phyloP scores from a whole-genome alignment of 2,888 invertebrate genomes.

The Drosophila formosana region DNA sequence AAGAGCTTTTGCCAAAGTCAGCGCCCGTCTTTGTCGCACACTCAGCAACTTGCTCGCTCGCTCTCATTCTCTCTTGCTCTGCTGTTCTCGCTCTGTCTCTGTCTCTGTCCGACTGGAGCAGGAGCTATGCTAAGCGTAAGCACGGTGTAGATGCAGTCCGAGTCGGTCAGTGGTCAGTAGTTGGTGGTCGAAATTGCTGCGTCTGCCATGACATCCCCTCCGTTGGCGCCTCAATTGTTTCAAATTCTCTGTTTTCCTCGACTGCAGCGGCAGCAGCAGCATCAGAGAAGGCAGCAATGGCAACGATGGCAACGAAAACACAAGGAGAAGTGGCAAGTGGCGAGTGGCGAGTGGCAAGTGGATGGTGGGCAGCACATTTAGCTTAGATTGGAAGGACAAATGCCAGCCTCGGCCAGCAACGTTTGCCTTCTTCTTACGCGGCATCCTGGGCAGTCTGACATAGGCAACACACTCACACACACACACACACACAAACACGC shows the following conservation, averaged over 20 bases:
- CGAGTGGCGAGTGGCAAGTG: conserved; percentile 17
- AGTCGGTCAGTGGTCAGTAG: conserved; percentile 76
- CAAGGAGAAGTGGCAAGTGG: conserved; percentile 8
- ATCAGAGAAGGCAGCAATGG: conserved; percentile 23
- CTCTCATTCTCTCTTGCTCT: conserved; percentile 5
- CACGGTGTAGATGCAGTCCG: conserved; percentile 60
- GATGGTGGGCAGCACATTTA: conserved; percentile 59
- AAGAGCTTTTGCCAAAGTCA: conserved; percentile 68
- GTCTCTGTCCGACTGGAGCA: conserved; percentile 49
- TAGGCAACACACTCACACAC: conserved; percentile 7
- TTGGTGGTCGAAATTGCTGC: conserved; percentile 81
- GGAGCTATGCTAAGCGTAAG: conserved; percentile 49
- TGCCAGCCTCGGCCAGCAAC: conserved; percentile 71
- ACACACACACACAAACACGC: neutral
- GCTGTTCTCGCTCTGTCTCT: neutral
- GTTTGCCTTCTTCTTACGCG: conserved; percentile 78
- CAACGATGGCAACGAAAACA: conserved; percentile 28
- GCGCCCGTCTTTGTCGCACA: conserved; percentile 43
- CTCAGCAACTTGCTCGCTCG: conserved; percentile 10
- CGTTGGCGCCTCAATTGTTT: conserved; percentile 77
- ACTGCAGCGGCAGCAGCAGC: conserved; percentile 17
- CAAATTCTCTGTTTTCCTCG: conserved; percentile 75
- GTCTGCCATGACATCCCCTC: conserved; percentile 64
- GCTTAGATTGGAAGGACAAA: conserved; percentile 81
- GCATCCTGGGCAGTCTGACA: conserved; percentile 65